These are phyloP conservation scores for Cotesia glomerata DNA, from an alignment of 1,140 invertebrate species.

Conservation along the genomic window DNA sequence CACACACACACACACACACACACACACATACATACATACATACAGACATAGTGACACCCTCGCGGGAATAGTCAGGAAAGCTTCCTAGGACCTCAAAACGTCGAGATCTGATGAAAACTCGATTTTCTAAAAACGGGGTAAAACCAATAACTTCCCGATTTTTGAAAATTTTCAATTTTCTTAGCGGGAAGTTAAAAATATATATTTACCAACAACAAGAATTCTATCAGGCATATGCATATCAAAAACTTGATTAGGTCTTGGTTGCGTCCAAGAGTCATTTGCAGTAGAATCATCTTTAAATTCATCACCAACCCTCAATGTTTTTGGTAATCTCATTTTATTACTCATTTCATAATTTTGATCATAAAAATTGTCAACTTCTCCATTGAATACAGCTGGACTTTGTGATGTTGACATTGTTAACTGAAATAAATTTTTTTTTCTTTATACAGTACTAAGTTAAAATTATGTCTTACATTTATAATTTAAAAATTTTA, in stretches of 20 bases:
- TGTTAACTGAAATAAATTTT: conserved; percentile 42
- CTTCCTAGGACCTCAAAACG: no score
- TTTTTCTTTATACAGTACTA: no score
- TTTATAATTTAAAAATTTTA: no score
- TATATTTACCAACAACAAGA: conserved; percentile 73
- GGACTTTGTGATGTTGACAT: conserved; percentile 69
- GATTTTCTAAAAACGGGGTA: no score
- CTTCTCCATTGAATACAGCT: conserved; percentile 67
- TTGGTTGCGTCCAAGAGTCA: conserved; percentile 69
- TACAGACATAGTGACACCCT: no score
- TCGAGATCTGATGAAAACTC: no score
- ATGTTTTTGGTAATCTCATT: conserved; percentile 81
- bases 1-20: no score
- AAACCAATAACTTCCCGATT: no score
- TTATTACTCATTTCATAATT: conserved; percentile 77
- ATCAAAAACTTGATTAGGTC: conserved; percentile 73
- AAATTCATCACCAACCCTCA: conserved; percentile 73
- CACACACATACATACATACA: neutral
- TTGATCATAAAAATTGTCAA: conserved; percentile 73
- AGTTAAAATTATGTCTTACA: no score
- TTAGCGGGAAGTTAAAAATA: no score
- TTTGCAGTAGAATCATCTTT: conserved; percentile 69
- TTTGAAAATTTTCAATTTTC: no score
- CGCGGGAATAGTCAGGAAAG: no score
- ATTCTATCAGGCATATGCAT: conserved; percentile 93